These are phyloP conservation scores for Columba janthina DNA, from an alignment of 2,113 vertebrate genomes.

Conservation along the genomic window DNA sequence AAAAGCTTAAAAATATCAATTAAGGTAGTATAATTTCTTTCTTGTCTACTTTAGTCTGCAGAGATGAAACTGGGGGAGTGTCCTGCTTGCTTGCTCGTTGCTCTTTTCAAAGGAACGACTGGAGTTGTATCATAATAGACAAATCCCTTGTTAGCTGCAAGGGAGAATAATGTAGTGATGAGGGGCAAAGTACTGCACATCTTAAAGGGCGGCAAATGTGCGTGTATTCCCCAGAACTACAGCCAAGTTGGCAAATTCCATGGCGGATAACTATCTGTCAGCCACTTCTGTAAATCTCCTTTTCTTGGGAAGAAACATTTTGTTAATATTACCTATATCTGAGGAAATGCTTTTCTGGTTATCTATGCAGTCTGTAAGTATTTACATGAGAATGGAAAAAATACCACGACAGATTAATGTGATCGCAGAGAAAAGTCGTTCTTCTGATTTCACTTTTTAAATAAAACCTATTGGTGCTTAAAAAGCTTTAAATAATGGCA, in stretches of 20 bases:
- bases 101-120: conserved; percentile 53
- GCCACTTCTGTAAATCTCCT: neutral
- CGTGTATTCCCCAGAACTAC: neutral
- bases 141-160: conserved; percentile 69
- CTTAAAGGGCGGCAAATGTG: neutral
- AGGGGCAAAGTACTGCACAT: conserved; percentile 45
- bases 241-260: neutral
- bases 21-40: conserved; percentile 83
- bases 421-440: neutral
- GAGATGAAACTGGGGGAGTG: conserved; percentile 79
- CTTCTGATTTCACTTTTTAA: neutral
- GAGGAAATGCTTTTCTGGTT: neutral
- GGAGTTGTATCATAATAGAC: conserved; percentile 37
- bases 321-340: rapidly evolving
- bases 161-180: conserved; percentile 66
- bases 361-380: neutral
- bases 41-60: conserved; percentile 77
- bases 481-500: neutral
- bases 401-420: neutral
- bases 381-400: neutral
- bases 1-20: conserved; percentile 75
- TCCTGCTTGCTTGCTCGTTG: conserved; percentile 34
- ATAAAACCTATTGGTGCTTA: neutral
- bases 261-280: neutral
- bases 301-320: neutral